Evolutionary conservation across 2,797 vertebrate species (phyloP).

Genomic region (Anniella stebbinsi): DNA sequence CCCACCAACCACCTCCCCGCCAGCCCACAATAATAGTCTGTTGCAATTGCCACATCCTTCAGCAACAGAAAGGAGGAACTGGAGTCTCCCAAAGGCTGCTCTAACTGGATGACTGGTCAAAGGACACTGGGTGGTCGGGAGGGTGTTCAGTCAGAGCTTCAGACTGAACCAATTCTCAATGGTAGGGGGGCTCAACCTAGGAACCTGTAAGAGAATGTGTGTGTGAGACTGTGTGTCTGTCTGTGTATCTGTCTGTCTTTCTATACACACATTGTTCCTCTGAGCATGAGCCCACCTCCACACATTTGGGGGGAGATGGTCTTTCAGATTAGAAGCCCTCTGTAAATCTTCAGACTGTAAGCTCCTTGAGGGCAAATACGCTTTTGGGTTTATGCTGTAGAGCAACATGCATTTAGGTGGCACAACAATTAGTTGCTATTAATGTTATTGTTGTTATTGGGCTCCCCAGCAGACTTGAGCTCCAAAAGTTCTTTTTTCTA

Average conservation of each 20-base stretch:
- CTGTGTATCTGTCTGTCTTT: neutral
- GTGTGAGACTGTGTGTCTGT: neutral
- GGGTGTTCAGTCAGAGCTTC: neutral
- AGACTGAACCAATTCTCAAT: neutral
- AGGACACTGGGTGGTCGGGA: neutral
- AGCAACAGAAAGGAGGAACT: slow-evolving; percentile 8
- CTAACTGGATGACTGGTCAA: neutral
- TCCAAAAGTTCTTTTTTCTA: neutral
- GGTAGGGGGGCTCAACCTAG: neutral
- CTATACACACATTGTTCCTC: neutral
- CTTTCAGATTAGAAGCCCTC: neutral
- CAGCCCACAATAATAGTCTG: neutral
- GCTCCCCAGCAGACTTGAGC: neutral
- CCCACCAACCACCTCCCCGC: neutral
- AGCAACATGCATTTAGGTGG: neutral
- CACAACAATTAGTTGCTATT: neutral
- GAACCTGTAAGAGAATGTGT: neutral
- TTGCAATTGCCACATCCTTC: neutral
- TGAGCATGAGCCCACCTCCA: neutral
- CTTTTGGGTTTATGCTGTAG: neutral
- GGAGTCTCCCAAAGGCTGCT: neutral
- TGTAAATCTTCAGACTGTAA: neutral
- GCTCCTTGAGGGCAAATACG: neutral
- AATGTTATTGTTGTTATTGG: neutral
- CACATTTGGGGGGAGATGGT: neutral